Evolutionary conservation across 2,888 invertebrate genomes (phyloP).

Genomic region (Gymnosoma rotundatum): DNA sequence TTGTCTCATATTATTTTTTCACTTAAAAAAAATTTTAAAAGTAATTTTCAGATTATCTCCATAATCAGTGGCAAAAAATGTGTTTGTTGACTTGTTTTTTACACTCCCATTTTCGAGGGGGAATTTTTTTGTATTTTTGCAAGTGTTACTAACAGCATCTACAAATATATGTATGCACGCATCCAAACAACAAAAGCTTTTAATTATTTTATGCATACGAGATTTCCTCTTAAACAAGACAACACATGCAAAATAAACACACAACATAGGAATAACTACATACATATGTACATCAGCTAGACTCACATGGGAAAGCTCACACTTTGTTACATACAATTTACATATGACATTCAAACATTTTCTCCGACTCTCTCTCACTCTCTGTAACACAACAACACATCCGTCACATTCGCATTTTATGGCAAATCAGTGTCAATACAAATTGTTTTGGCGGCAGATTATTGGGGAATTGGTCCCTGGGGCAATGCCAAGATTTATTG

Average conservation of each 20-base stretch:
- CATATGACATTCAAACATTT: constrained; percentile 9
- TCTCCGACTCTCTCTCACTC: background rate
- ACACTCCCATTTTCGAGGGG: background rate
- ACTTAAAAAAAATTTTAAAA: background rate
- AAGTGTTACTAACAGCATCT: constrained; percentile 46
- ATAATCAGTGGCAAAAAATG: background rate
- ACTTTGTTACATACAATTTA: constrained; percentile 15
- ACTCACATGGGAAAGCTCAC: background rate
- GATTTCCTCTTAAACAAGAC: constrained; percentile 60
- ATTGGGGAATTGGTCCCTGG: constrained; percentile 58
- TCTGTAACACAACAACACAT: background rate
- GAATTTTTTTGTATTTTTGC: constrained; percentile 33
- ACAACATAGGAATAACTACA: background rate
- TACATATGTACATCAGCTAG: background rate
- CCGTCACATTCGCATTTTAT: constrained; percentile 40
- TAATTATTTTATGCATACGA: constrained; percentile 71
- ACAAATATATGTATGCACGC: constrained; percentile 1
- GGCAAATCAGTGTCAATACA: constrained; percentile 52
- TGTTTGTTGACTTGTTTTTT: constrained; percentile 25
- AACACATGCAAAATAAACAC: constrained; percentile 3
- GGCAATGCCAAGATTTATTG: constrained; percentile 47
- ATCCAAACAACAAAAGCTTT: constrained; percentile 67
- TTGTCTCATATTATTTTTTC: background rate
- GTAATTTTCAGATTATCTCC: background rate
- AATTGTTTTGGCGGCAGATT: constrained; percentile 45